Conservation (phyloP, 2,113 vertebrate genomes). For the Monarcha castaneiventris region DNA sequence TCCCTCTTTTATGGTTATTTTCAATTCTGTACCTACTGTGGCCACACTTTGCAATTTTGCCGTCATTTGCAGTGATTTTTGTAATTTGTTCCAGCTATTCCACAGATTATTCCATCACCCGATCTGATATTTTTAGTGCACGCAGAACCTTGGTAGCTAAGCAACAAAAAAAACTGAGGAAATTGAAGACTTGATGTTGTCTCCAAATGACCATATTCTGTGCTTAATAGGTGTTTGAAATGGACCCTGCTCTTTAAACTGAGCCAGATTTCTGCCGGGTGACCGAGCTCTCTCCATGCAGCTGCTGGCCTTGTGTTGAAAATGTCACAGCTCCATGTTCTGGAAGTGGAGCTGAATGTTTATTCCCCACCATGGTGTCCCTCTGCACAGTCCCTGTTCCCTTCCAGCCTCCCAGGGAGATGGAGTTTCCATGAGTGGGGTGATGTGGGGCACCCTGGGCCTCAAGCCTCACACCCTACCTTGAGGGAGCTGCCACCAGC, state of each 20-base stretch:
- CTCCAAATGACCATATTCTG: background rate
- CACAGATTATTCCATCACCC: background rate
- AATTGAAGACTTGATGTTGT: background rate
- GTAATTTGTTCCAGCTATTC: background rate
- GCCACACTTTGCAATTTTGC: background rate
- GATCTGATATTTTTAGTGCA: background rate
- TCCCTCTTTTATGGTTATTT: background rate
- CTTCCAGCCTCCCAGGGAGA: background rate
- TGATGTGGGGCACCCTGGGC: background rate
- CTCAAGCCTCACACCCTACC: background rate
- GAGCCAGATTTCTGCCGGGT: background rate
- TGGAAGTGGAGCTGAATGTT: background rate
- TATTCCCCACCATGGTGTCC: fast-evolving
- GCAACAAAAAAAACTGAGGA: background rate
- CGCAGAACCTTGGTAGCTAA: background rate
- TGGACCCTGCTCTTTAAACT: background rate
- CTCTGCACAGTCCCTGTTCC: background rate
- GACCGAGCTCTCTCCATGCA: background rate
- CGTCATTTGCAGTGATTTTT: background rate
- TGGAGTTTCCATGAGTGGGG: background rate
- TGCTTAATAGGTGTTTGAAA: background rate
- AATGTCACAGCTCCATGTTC: background rate
- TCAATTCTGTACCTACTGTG: background rate
- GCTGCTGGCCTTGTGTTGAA: background rate
- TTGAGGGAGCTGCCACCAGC: background rate